Percentiles rank a stretch among this genome's conserved stretches.
Evolutionary conservation across 2,888 invertebrate genomes (phyloP).

Genomic region (Cataglyphis rosenhaueri): DNA sequence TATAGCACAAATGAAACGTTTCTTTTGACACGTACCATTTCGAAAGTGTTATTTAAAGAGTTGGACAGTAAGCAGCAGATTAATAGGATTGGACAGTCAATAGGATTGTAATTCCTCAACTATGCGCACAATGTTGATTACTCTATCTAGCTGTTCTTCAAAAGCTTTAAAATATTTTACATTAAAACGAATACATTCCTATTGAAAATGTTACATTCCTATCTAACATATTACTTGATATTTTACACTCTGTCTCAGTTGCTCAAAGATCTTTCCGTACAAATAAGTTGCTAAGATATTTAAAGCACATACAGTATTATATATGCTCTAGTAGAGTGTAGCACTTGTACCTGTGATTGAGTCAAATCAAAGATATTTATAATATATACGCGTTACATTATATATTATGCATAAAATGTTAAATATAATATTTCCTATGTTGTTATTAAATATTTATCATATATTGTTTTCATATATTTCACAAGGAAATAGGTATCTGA

Average conservation of each 20-base stretch:
- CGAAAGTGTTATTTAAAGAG: conserved; percentile 61
- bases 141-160: conserved; percentile 3
- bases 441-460: background rate
- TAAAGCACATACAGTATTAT: conserved; percentile 40
- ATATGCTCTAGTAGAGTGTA: conserved; percentile 23
- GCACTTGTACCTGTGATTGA: conserved; percentile 45
- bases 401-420: conserved; percentile 3
- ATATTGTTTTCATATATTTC: conserved; percentile 5
- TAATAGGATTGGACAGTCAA: conserved; percentile 25
- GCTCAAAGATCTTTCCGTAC: conserved; percentile 35
- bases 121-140: background rate
- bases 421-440: conserved; percentile 3
- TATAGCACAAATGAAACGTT: conserved; percentile 80
- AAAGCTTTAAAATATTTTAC: conserved; percentile 14
- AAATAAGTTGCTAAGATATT: conserved; percentile 39
- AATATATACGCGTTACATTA: background rate
- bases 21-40: conserved; percentile 84
- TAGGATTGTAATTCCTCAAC: conserved; percentile 27
- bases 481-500: background rate
- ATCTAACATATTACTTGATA: conserved; percentile 20
- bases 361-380: conserved; percentile 36
- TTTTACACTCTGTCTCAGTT: conserved; percentile 34
- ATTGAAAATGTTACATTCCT: conserved; percentile 14
- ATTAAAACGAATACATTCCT: conserved; percentile 36
- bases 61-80: conserved; percentile 16